Conservation (phyloP, 1,140 invertebrate species). For the Ridgeia piscesae region DNA sequence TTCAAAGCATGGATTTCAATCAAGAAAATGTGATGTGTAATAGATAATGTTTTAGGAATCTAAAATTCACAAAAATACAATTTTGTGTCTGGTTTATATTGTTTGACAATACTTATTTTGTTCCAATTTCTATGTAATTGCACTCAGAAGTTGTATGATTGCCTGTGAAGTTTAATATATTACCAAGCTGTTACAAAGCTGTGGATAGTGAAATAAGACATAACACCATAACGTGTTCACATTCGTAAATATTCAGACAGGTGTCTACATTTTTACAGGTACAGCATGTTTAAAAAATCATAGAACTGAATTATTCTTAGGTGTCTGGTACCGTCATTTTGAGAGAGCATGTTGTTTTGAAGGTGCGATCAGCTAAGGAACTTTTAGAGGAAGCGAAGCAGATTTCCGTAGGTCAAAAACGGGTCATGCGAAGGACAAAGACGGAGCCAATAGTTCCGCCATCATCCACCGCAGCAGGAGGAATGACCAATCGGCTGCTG, state of each 20-base stretch:
- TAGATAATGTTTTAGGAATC: too few relatives aligned
- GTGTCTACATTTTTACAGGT: neutral
- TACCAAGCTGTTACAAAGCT: neutral
- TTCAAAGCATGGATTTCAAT: too few relatives aligned
- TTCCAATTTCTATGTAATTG: too few relatives aligned
- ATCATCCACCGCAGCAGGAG: conserved; percentile 13
- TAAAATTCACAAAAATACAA: too few relatives aligned
- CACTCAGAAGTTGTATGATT: too few relatives aligned
- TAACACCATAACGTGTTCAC: neutral
- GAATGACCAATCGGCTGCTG: conserved; percentile 2
- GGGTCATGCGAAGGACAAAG: neutral
- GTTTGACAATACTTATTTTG: too few relatives aligned
- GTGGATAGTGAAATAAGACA: neutral
- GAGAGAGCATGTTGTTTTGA: neutral
- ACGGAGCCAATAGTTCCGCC: conserved; percentile 7
- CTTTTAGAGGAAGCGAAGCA: conserved; percentile 47
- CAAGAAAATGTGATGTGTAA: too few relatives aligned
- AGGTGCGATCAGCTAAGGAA: conserved; percentile 43
- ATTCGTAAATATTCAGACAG: neutral
- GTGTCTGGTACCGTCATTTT: neutral
- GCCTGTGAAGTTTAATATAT: neutral
- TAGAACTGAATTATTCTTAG: neutral
- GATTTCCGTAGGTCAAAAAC: conserved; percentile 18
- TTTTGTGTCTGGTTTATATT: too few relatives aligned
- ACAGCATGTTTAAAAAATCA: neutral